A percentile compares a stretch with the other conserved stretches of the same genome.
phyloP scores from a whole-genome alignment of 2,113 vertebrate genomes.

The Rutilus rutilus region DNA sequence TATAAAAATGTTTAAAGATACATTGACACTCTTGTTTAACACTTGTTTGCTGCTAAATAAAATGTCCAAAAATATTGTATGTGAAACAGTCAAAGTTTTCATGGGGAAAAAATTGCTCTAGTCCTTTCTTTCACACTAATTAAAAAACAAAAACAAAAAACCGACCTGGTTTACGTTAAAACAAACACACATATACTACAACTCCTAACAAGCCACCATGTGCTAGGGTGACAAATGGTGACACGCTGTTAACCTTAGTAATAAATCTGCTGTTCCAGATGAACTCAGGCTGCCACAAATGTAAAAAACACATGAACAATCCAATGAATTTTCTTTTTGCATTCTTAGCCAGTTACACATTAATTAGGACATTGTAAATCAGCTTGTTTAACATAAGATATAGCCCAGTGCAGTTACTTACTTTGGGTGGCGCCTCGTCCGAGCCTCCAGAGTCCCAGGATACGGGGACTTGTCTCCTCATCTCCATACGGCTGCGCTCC shows the following conservation, averaged over 20 bases:
- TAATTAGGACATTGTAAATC: background rate
- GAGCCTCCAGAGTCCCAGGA: constrained; percentile 96
- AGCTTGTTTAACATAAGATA: background rate
- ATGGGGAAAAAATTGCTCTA: too few species aligned
- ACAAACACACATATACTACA: background rate
- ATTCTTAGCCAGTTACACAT: background rate
- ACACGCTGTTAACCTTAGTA: constrained; percentile 26
- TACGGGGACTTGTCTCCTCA: constrained; percentile 91
- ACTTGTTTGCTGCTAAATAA: background rate
- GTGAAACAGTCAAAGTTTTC: background rate
- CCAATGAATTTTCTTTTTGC: background rate
- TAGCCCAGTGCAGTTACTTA: constrained; percentile 64
- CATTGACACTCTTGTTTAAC: background rate
- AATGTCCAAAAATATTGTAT: background rate
- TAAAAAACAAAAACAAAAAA: background rate
- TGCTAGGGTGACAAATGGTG: constrained; percentile 27
- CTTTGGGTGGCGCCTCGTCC: constrained; percentile 97
- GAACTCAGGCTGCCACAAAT: constrained; percentile 9
- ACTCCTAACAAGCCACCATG: background rate
- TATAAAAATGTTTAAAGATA: background rate
- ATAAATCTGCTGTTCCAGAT: constrained; percentile 8
- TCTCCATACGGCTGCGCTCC: constrained; percentile 95
- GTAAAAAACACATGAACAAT: background rate
- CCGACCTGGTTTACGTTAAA: background rate
- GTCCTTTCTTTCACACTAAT: background rate